Conservation (phyloP, 2,888 invertebrate genomes). For the Mythimna pallens region DNA sequence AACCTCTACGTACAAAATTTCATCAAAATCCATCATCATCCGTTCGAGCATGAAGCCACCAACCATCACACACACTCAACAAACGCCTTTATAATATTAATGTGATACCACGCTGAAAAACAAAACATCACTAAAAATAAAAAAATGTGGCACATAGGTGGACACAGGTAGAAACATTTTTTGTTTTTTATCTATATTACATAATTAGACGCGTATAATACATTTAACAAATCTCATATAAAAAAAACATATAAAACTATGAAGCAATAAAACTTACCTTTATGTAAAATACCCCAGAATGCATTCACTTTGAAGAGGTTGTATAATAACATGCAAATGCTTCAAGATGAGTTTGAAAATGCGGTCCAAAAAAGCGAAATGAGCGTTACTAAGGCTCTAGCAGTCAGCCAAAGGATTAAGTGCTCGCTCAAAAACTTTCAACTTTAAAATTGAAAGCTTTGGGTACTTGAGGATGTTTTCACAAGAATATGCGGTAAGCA, state of each 20-base stretch:
- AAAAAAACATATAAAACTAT: background rate
- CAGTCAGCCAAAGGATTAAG: slow-evolving; percentile 25
- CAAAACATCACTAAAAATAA: no score
- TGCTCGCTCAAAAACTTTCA: slow-evolving; percentile 49
- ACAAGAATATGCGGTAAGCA: slow-evolving; percentile 34
- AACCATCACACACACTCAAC: no score
- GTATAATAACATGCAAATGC: slow-evolving; percentile 47
- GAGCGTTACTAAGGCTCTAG: slow-evolving; percentile 36
- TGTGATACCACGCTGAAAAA: no score
- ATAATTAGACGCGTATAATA: background rate
- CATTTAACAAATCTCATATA: background rate
- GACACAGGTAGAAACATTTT: no score
- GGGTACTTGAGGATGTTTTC: slow-evolving; percentile 34
- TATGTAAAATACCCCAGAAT: slow-evolving; percentile 21
- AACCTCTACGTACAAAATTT: no score
- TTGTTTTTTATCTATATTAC: no score
- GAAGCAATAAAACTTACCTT: slow-evolving; percentile 18
- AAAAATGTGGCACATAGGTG: no score
- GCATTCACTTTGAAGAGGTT: slow-evolving; percentile 28
- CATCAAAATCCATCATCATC: no score
- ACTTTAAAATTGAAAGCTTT: slow-evolving; percentile 56
- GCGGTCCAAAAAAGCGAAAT: slow-evolving; percentile 20
- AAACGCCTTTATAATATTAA: no score
- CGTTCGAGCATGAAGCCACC: no score
- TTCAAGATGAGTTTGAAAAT: slow-evolving; percentile 37